Evolutionary conservation across 2,113 vertebrate genomes (phyloP), one percentile per base, ranked within the genome.

Genomic region (Bungarus multicinctus): DNA sequence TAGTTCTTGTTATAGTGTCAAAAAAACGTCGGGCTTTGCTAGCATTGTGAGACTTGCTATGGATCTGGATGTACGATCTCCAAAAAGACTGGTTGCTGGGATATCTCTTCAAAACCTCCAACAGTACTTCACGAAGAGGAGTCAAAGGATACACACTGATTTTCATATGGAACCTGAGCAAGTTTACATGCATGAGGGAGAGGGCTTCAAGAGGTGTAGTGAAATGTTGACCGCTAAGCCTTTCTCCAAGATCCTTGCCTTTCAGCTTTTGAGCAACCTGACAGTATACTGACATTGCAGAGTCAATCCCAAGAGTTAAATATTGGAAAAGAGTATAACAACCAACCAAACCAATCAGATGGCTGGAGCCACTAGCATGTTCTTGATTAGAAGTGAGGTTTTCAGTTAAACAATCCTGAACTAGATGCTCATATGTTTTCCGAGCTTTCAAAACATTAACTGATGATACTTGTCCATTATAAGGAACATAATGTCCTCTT

Each of bases 281-380:
- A 34, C 88, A 94, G 58, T 98, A 99, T 90, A 99, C 94, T 0
- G 45, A 47, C 7, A 97, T 94, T 0, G 98, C 98, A 12, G 98
- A 98, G 30, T 99, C 97, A 2, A 99, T 96, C 25, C 99, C 98
- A 60, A 98, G 87, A 0, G 99, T 99, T 91, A 99, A 95, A 95
- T 99, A 99, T 97, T 99, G 99, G 95, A 99, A 99, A 86, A 99
- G 97, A n/a, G 98, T 97, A 0, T 98, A 99, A 95, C 99, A 99
- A 53, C 97, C 98, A 23, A 97, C 97, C 93, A 99, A 91, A 39
- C 97, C 98, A 12, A 95, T 95, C 7, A 98, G 94, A 57, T 96
- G 97, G 74, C 87, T 30, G 2, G 23, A 3, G 85, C 39, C 64
- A 1, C 23, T 18, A 1, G 22, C 14, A 39, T 43, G 50, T 54